phyloP scores from a whole-genome alignment of 2,113 vertebrate species.

The Sebastes fasciatus region DNA sequence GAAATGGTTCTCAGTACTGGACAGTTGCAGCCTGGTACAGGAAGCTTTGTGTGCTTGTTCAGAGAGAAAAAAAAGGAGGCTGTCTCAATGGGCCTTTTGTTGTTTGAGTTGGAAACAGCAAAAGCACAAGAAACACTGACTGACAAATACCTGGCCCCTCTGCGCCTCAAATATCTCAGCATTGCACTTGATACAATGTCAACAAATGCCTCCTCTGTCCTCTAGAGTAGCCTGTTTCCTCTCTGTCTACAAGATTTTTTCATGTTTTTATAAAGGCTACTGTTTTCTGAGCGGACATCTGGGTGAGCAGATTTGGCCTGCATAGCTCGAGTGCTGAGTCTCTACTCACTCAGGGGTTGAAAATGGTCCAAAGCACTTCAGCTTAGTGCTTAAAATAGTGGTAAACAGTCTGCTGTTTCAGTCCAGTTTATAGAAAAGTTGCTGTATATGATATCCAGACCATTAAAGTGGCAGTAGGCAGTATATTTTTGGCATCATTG shows the following conservation, averaged over 20 bases:
- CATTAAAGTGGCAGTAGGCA: too few species aligned
- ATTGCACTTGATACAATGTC: conserved; percentile 81
- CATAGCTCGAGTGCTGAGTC: conserved; percentile 43
- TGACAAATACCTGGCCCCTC: conserved; percentile 91
- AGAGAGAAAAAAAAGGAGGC: conserved; percentile 73
- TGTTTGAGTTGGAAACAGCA: conserved; percentile 83
- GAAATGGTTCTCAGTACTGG: conserved; percentile 53
- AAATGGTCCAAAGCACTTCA: conserved; percentile 26
- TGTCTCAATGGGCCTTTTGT: conserved; percentile 95
- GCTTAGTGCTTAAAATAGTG: conserved; percentile 4
- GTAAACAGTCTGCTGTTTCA: conserved; percentile 13
- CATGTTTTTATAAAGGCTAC: conserved; percentile 74
- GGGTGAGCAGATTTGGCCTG: conserved; percentile 60
- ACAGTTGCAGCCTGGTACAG: conserved; percentile 83
- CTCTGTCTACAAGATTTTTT: conserved; percentile 63
- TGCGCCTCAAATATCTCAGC: conserved; percentile 81
- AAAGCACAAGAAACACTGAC: conserved; percentile 79
- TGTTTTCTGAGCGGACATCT: conserved; percentile 76
- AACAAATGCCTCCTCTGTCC: conserved; percentile 84
- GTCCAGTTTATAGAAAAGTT: not conserved
- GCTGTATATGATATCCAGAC: too few species aligned
- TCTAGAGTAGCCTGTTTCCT: conserved; percentile 69
- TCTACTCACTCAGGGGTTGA: conserved; percentile 32
- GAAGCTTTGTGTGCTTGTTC: conserved; percentile 91
- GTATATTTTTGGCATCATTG: too few species aligned